A percentile compares a stretch with the other conserved stretches of the same genome.
Evolutionary conservation across 1,140 invertebrate genomes (phyloP).

Genomic region (Spodoptera frugiperda): DNA sequence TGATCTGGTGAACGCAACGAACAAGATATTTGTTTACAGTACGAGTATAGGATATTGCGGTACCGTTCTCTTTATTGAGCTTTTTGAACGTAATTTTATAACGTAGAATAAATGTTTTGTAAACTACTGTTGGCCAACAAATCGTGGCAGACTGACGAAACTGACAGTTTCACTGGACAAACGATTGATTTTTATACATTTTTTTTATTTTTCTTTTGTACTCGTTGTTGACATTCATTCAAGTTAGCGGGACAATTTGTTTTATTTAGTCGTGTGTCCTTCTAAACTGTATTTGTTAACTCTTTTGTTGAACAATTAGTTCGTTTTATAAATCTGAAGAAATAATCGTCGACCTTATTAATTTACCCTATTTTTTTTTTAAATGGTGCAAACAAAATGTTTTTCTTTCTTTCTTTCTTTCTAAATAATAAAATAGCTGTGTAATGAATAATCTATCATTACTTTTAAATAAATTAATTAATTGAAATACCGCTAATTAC

Average conservation of each 20-base stretch:
- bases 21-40: constrained; percentile 37
- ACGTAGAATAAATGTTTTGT: constrained; percentile 45
- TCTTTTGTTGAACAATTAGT: too few relatives aligned
- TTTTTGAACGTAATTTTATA: constrained; percentile 41
- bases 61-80: constrained; percentile 28
- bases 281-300: too few relatives aligned
- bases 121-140: constrained; percentile 14
- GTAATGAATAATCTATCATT: too few relatives aligned
- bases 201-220: not conserved
- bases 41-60: constrained; percentile 41
- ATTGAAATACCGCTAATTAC: not conserved
- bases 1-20: not conserved
- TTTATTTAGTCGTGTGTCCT: too few relatives aligned
- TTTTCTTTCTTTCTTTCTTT: too few relatives aligned
- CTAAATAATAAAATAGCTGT: too few relatives aligned
- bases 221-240: not conserved
- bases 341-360: too few relatives aligned
- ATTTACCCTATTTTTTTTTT: too few relatives aligned
- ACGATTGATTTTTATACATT: constrained; percentile 16
- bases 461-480: not conserved
- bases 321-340: too few relatives aligned
- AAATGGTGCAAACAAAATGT: too few relatives aligned
- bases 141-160: constrained; percentile 41
- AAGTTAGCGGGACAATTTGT: not conserved
- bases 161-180: not conserved